Percentiles rank a stretch among this genome's conserved stretches.
Evolutionary conservation across 2,797 vertebrate genomes (phyloP).

Genomic region (Sebastes hopkinsi): DNA sequence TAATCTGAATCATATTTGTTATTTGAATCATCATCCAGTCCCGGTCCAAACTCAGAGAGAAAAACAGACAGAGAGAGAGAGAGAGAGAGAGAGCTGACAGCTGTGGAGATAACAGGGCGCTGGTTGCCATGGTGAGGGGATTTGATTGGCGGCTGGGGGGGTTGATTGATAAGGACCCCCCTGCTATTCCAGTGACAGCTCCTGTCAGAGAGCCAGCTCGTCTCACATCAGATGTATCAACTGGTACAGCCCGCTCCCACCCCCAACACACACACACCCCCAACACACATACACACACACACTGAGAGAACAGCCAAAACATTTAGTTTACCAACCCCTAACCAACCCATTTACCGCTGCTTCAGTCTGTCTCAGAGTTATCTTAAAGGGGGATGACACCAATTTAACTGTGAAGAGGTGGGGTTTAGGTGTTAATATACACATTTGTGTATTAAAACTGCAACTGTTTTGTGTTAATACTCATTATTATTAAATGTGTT

Average conservation of each 20-base stretch:
- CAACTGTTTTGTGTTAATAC: background rate
- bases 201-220: constrained; percentile 80
- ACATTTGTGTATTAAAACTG: background rate
- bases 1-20: background rate
- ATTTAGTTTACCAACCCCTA: background rate
- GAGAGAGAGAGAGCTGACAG: constrained; percentile 53
- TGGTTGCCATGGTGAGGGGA: constrained; percentile 64
- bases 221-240: constrained; percentile 83
- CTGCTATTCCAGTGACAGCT: constrained; percentile 84
- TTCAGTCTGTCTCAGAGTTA: background rate
- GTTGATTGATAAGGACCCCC: constrained; percentile 85
- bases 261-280: constrained; percentile 52
- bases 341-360: background rate
- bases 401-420: background rate
- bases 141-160: constrained; percentile 76
- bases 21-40: background rate
- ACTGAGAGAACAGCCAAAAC: background rate
- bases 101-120: constrained; percentile 67
- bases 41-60: background rate
- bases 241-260: constrained; percentile 64
- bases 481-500: background rate
- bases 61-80: background rate
- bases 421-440: background rate
- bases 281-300: background rate
- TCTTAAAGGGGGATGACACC: background rate